These are phyloP conservation scores for Probaryconus sp. DNA, from an alignment of 1,140 invertebrate genomes.

Conservation along the genomic window DNA sequence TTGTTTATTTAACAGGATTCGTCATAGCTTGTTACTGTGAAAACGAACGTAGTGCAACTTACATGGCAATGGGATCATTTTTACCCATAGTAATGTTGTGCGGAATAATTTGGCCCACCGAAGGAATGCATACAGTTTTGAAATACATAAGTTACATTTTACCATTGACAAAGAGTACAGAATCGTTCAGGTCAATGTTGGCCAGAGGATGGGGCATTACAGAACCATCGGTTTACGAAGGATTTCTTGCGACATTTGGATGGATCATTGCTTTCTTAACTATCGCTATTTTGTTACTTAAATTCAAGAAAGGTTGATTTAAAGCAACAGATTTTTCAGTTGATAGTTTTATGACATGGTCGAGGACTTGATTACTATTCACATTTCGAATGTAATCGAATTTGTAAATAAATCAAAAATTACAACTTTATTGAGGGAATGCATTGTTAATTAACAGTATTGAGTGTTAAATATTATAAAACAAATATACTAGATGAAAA, in stretches of 20 bases:
- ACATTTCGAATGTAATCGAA: too few relatives aligned
- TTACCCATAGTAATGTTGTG: conserved; percentile 94
- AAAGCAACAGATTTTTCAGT: too few relatives aligned
- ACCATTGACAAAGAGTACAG: conserved; percentile 95
- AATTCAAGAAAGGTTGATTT: conserved; percentile 91
- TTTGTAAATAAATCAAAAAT: too few relatives aligned
- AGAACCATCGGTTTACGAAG: conserved; percentile 88
- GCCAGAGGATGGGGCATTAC: conserved; percentile 91
- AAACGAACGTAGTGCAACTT: conserved; percentile 94
- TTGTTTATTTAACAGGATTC: conserved; percentile 81
- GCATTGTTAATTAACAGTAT: too few relatives aligned
- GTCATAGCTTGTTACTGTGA: conserved; percentile 92
- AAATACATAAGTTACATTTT: conserved; percentile 88
- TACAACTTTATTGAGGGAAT: too few relatives aligned
- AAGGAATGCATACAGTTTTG: conserved; percentile 89
- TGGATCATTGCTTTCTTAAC: conserved; percentile 92
- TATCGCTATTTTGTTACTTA: conserved; percentile 86
- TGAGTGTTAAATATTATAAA: too few relatives aligned
- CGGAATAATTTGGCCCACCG: conserved; percentile 91
- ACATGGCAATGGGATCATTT: conserved; percentile 94
- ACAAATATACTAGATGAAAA: too few relatives aligned
- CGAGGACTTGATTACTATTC: too few relatives aligned
- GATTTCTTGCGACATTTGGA: conserved; percentile 88
- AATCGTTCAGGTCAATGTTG: conserved; percentile 91
- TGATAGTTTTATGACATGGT: too few relatives aligned